Percentiles rank a stretch among this genome's conserved stretches.
These are phyloP conservation scores for Maconellicoccus hirsutus DNA, from an alignment of 1,140 invertebrate species.

Conservation along the genomic window DNA sequence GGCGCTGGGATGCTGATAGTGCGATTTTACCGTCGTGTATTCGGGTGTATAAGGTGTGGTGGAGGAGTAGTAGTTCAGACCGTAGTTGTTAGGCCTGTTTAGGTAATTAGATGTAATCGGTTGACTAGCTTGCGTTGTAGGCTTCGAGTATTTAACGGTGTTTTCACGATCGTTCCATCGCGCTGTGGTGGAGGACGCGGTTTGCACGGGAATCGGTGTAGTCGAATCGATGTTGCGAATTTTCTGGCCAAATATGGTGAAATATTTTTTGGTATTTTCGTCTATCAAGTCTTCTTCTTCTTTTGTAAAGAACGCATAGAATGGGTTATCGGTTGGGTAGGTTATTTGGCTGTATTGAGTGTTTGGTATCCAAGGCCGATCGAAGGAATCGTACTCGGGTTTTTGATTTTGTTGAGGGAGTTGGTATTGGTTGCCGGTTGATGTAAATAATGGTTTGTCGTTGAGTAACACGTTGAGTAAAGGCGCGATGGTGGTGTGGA, in stretches of 20 bases:
- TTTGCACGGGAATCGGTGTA: conserved; percentile 39
- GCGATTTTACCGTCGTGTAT: neutral
- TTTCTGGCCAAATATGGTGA: conserved; percentile 62
- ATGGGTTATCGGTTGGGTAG: conserved; percentile 40
- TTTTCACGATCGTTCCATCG: neutral
- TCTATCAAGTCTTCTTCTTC: conserved; percentile 56
- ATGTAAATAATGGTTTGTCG: neutral
- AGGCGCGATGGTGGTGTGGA: neutral
- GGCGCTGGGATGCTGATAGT: neutral
- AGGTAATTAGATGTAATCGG: neutral
- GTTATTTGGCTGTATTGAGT: neutral
- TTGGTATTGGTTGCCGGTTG: neutral
- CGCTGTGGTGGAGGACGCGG: conserved; percentile 34
- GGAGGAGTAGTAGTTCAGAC: neutral
- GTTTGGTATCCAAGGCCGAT: neutral
- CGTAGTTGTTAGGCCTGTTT: neutral
- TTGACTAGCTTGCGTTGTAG: conserved; percentile 2
- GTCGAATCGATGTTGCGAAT: conserved; percentile 35
- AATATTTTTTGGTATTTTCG: conserved; percentile 62
- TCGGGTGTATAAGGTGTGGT: neutral
- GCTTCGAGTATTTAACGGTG: neutral
- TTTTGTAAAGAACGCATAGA: conserved; percentile 54
- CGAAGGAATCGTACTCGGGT: neutral
- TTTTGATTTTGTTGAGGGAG: neutral
- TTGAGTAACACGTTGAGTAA: neutral